Percentiles rank a stretch among this genome's conserved stretches.
Evolutionary conservation across 2,888 invertebrate species (phyloP).

Genomic region (Melinaea menophilus): DNA sequence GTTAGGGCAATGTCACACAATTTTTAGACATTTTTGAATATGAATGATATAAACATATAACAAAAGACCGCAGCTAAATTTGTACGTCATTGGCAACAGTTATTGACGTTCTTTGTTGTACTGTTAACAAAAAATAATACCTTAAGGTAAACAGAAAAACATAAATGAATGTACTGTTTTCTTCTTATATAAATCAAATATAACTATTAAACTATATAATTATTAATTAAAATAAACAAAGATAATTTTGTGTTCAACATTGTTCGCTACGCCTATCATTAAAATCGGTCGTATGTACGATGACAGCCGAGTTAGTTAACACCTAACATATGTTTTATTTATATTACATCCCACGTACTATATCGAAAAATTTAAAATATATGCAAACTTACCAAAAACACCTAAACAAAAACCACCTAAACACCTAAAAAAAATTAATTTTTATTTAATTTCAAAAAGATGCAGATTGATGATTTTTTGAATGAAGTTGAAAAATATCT

Average conservation of each 20-base stretch:
- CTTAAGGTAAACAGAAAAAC: too few relatives aligned
- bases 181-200: too few relatives aligned
- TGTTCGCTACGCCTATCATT: conserved; percentile 14
- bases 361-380: conserved; percentile 19
- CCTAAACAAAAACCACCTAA: too few relatives aligned
- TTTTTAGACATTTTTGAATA: not conserved
- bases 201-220: too few relatives aligned
- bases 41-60: not conserved
- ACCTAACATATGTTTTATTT: conserved; percentile 7
- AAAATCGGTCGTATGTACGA: conserved; percentile 20
- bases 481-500: too few relatives aligned
- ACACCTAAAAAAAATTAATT: too few relatives aligned
- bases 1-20: conserved; percentile 9
- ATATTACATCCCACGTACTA: not conserved
- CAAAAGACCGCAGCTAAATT: not conserved
- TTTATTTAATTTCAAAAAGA: too few relatives aligned
- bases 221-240: not conserved
- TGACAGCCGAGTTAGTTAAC: conserved; percentile 13
- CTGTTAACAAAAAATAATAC: too few relatives aligned
- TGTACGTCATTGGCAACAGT: too few relatives aligned
- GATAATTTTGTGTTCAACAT: not conserved
- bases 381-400: conserved; percentile 14
- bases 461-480: too few relatives aligned
- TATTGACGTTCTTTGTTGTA: too few relatives aligned
- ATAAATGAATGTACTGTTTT: too few relatives aligned